Base-by-base conservation (phyloP, 1,140 invertebrate species). In the Trichoplusia ni region DNA sequence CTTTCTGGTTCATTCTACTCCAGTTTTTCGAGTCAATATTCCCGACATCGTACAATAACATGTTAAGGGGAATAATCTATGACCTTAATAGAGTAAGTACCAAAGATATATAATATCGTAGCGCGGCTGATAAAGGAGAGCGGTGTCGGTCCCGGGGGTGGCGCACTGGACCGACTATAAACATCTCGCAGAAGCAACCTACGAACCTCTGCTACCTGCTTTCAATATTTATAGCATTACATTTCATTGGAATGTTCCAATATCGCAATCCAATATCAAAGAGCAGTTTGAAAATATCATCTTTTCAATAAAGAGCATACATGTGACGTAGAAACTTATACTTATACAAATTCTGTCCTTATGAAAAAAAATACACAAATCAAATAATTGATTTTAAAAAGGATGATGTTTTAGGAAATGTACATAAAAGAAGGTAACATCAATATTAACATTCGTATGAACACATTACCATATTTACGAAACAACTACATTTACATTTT, bases 181-280 rank as follows among this genome's bases (percentile, higher is more conserved):
- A 74, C 65, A 68, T 56, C 29, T n/a, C 13, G 37, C 42, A 5
- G 9, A 23, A 42, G 58, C 53, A 33, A 18, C 25, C 40, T 62
- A 14, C 58, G 16, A 33, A 2, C 64, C 29, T 49, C 14, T 38
- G 37, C 63, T 63, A 44, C 59, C 60, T 60, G 40, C 66, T 61
- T 19, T 49, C 58, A 35, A 63, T 67, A 69, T 75, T 71, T 75
- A 75, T 72, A 69, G 60, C 66, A 35, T 64, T 70, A 72, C 64
- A 69, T 75, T 71, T 66, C 63, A 51, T 38, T 60, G 56, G 60
- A 63, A 53, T 35, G 27, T 60, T 49, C 62, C 56, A 68, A 61
- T 70, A 70, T 64, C 60, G 60, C 58, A 33, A 56, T 67, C 64
- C 62, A 72, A 69, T 72, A 69, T 64, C 42, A 47, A 49, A 64